Evolutionary conservation across 2,888 invertebrate genomes (phyloP), one percentile per base, ranked within the genome.

Genomic region (Brassicogethes aeneus): DNA sequence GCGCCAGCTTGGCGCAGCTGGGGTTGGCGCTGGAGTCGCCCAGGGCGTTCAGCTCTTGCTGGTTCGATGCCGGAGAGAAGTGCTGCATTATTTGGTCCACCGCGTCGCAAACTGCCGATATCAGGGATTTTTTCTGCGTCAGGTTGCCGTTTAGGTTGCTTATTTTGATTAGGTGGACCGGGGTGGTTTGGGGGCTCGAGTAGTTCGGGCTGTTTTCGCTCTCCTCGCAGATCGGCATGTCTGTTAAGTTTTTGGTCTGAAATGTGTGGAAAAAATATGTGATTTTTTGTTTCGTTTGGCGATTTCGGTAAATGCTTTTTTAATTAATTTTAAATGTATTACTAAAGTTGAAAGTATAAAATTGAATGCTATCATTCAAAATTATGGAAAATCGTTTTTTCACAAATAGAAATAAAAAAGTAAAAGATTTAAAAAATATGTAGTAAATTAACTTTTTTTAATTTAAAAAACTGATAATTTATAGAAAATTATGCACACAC

Each of bases 11-110:
- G 3, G 83, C 81, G 56, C 82, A 81, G 16, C 77, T 73, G 10
- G 82, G 79, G 41, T 79, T 79, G 42, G 72, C 61, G 47, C 68
- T 70, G 0, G 77, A 76, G 59, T 79, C 78, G 31, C 77, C 78
- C 23, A 79, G 62, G 48, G 69, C 69, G 13, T 72, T 72, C 43
- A 78, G 60, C 60, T 82, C 81, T 15, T 71, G 70, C 56, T 78
- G 78, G 54, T 79, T 77, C 36, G 78, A 79, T 17, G 78, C 78
- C 12, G 77, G 62, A 1, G 82, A 76, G 57, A 84, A 82, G 64
- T 85, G 80, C 54, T 80, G 77, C 45, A 85, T 75, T 41, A 89
- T 65, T 66, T 80, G 76, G 63, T 86, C 84, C 1, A 86, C 84
- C 2, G 86, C 80, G 59, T 80, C 81, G 40, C 80, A 77, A 37